phyloP scores from a whole-genome alignment of 1,140 invertebrate species.

The Coptotermes formosanus region DNA sequence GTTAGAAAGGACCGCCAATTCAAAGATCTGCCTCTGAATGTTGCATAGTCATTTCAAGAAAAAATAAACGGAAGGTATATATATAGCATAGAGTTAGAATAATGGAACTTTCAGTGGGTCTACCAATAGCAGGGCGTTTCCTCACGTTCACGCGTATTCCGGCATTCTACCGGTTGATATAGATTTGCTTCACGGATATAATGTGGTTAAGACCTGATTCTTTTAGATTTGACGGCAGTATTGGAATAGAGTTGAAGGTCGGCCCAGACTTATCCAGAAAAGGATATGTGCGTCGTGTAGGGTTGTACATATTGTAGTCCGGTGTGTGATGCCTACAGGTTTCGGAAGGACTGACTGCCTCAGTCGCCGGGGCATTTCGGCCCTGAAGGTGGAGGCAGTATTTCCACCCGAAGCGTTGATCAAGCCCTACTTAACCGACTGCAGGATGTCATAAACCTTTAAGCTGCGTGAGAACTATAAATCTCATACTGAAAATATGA shows the following conservation, averaged over 20 bases:
- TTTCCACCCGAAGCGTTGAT: too few species aligned
- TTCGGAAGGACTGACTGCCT: too few species aligned
- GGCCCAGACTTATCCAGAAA: not conserved
- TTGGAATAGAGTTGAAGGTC: conserved; percentile 9
- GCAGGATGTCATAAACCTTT: too few species aligned
- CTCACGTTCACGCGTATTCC: not conserved
- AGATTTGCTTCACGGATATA: conserved; percentile 3
- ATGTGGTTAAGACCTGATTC: not conserved
- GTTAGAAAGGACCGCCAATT: not conserved
- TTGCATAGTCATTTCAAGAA: not conserved
- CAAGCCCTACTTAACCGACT: too few species aligned
- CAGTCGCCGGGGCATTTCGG: too few species aligned
- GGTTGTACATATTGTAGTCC: not conserved
- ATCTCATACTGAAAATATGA: too few species aligned
- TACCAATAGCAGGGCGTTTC: not conserved
- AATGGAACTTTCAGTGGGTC: not conserved
- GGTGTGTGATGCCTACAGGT: too few species aligned
- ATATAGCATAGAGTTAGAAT: not conserved
- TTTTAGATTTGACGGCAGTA: not conserved
- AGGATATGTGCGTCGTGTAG: not conserved
- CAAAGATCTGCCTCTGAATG: not conserved
- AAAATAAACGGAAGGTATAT: not conserved
- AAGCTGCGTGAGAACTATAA: too few species aligned
- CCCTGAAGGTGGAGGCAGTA: too few species aligned
- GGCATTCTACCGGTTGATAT: not conserved